Evolutionary conservation across 2,888 invertebrate genomes (phyloP).

Genomic region (Molorchus minor): DNA sequence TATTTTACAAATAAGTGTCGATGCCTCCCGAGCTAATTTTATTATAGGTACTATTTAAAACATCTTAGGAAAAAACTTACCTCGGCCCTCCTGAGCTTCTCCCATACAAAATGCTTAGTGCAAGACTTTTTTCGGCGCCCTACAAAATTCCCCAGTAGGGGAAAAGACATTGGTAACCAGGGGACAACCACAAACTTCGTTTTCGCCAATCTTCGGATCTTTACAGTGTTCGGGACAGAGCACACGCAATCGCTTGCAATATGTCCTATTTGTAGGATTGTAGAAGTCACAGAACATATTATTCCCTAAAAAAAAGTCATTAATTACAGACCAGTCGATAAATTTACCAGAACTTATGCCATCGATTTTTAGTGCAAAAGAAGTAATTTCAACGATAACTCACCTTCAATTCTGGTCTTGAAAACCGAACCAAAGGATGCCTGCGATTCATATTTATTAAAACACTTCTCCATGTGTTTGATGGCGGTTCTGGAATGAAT

Average conservation of each 20-base stretch:
- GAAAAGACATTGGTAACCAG: conserved; percentile 85
- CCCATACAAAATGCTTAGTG: conserved; percentile 93
- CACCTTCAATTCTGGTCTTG: conserved; percentile 90
- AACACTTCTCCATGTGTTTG: conserved; percentile 98
- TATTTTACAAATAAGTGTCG: not conserved
- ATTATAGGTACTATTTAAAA: no score
- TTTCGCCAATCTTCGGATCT: conserved; percentile 86
- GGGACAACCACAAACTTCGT: conserved; percentile 94
- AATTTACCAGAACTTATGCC: not conserved
- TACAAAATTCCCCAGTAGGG: conserved; percentile 86
- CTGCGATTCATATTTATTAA: conserved; percentile 96
- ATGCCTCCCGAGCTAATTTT: no score
- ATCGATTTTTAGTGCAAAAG: not conserved
- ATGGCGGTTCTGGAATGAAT: conserved; percentile 91
- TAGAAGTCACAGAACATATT: conserved; percentile 98
- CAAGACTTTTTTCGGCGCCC: conserved; percentile 90
- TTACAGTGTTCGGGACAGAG: conserved; percentile 98
- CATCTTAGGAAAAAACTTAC: conserved; percentile 65
- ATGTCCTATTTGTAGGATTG: conserved; percentile 87
- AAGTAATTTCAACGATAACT: not conserved
- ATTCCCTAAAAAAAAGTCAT: conserved; percentile 64
- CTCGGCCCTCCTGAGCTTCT: conserved; percentile 91
- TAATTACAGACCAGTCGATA: not conserved
- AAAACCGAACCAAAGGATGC: conserved; percentile 96
- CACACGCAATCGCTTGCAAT: conserved; percentile 94